Evolutionary conservation across 2,888 invertebrate species (phyloP).

Genomic region (Hydriomena furcata): DNA sequence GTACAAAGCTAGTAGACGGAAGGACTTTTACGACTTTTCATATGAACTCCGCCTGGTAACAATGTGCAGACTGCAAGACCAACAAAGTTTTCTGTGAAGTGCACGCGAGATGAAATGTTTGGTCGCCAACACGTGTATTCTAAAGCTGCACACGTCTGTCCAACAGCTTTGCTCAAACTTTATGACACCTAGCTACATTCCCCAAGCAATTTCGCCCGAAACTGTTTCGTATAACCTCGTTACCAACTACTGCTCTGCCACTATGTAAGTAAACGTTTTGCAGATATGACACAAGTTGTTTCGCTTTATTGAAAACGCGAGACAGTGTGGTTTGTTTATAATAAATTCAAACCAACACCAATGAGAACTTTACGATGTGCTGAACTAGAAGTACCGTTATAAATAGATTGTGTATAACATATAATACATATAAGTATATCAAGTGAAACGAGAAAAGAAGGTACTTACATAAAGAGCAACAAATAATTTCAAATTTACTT

Average conservation of each 20-base stretch:
- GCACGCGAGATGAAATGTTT: constrained; percentile 54
- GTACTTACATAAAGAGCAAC: too few relatives aligned
- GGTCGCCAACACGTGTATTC: constrained; percentile 64
- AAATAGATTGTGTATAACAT: background rate
- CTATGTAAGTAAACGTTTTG: constrained; percentile 69
- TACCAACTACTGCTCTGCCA: constrained; percentile 64
- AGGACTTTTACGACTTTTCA: constrained; percentile 24
- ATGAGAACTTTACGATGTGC: constrained; percentile 11
- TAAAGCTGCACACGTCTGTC: constrained; percentile 66
- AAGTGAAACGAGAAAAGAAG: too few relatives aligned
- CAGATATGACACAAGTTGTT: constrained; percentile 67
- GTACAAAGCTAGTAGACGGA: constrained; percentile 12
- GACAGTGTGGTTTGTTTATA: constrained; percentile 33
- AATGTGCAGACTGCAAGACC: constrained; percentile 45
- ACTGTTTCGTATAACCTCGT: constrained; percentile 76
- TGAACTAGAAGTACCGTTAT: background rate
- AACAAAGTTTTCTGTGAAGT: constrained; percentile 52
- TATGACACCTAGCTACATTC: constrained; percentile 75
- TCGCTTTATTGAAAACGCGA: constrained; percentile 70
- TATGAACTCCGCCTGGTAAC: constrained; percentile 31
- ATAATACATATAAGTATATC: too few relatives aligned
- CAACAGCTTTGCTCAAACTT: constrained; percentile 69
- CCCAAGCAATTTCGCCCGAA: constrained; percentile 70
- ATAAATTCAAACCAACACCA: constrained; percentile 10
- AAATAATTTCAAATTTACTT: too few relatives aligned